Base-by-base conservation (phyloP, 2,888 invertebrate species). In the Cetonia aurata region DNA sequence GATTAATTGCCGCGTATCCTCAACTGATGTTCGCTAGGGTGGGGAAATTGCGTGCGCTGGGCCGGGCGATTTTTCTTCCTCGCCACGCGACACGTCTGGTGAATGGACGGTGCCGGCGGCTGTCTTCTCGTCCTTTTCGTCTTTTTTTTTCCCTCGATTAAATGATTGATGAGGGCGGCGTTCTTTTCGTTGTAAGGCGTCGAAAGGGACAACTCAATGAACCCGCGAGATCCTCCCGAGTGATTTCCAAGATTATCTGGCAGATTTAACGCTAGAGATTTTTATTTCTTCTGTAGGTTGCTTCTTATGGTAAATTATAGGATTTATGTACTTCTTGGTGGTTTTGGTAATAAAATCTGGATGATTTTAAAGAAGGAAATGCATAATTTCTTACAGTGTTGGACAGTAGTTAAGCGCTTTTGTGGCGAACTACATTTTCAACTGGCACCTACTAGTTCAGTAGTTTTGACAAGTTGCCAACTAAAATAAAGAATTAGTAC, bases 1-100 rank as follows among this genome's bases (percentile, higher is more conserved):
- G 62, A 65, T 65, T 65, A 50, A 65, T 65, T 65, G 62, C 50
- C 15, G 50, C 50, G 50, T 12, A 50, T 65, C 62, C 50, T 50
- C 17, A 37, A 37, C 37, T 37, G 37, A 37, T 50, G 13, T 65
- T 65, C 37, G 62, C 12, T 57, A 19, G 42, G 25, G 25, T 25
- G 42, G 57, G 19, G 41, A 41, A 13, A 57, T 57, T 57, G 41
- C 57, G 57, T 57, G 57, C 19, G 17, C 42, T 37, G 15, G 57
- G 17, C n/a, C 57, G 42, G 8, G n/a, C 19, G 33, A 12, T 42
- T 57, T 57, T 57, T 17, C 57, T 37, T 37, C 19, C 42, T 15
- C 41, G 10, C 15, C 19, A 41, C 17, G 13, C 48, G 48, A 15
- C 17, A 15, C 48, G 48, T 48, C 12, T 48, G 3, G 2, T 48